Evolutionary conservation across 2,888 invertebrate genomes (phyloP), one percentile per base, ranked within the genome.

Genomic region (Cataglyphis livida): DNA sequence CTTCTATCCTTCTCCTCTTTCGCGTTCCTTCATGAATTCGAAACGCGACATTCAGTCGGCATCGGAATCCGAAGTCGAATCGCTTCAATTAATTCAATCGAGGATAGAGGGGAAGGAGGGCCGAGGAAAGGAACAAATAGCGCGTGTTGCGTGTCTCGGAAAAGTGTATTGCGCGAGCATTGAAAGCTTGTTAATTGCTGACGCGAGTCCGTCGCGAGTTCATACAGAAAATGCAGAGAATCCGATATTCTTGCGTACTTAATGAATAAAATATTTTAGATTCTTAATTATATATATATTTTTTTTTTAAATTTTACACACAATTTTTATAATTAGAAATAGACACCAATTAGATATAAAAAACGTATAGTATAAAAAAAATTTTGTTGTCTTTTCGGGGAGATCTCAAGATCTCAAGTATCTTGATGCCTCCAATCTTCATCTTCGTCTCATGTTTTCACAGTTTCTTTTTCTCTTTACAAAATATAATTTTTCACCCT

Each of bases 21-120:
- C 59, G 83, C 82, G 65, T 86, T 88, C 84, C 88, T 88, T 86
- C 85, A 82, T 68, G 84, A 88, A 85, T 84, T 84, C 73, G 81
- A 83, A 84, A 84, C 88, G 83, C 83, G 66, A 65, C 86, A 81
- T 84, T 84, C 84, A 83, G 76, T 75, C 73, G 82, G 35, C 7
- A 48, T 68, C 78, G 81, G 83, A 82, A 82, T 75, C 84, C 66
- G 28, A 28, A 62, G 66, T 41, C 78, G 84, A 82, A 84, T 61
- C 64, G 82, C 28, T 66, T 86, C 88, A 88, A 86, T 88, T 88
- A 86, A 86, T 78, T 78, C 68, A 68, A 68, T 78, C 68, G 57
- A 59, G 38, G 21, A 6, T n/a, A 21, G 66, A 7, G n/a, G 57
- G 41, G n/a, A 38, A 18, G 3, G 18, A 10, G 41, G 6, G 48